A percentile compares a stretch with the other conserved stretches of the same genome.
Conservation (phyloP, 2,797 vertebrate genomes). For the Ctenochaetus hawaiiensis region DNA sequence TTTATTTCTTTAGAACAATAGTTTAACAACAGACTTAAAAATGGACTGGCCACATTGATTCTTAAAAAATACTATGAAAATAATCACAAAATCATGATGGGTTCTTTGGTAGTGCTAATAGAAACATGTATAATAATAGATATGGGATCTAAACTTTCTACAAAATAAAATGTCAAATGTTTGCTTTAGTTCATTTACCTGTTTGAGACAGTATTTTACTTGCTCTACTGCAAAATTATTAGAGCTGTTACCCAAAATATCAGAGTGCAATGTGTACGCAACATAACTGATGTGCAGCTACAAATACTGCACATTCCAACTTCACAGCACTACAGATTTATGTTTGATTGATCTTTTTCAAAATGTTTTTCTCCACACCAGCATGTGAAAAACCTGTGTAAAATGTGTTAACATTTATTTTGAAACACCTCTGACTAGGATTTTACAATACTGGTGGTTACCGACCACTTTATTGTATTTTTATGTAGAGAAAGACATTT, state of each 20-base stretch:
- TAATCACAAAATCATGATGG: conserved; percentile 12
- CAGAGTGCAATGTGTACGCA: conserved; percentile 20
- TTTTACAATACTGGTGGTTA: conserved; percentile 6
- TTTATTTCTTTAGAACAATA: conserved; percentile 13
- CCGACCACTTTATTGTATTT: conserved; percentile 56
- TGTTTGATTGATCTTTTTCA: conserved; percentile 21
- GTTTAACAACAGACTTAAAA: conserved; percentile 18
- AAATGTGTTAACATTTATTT: conserved; percentile 9
- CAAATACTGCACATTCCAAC: conserved; percentile 17
- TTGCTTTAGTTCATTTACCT: conserved; percentile 16
- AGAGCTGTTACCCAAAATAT: conserved; percentile 5
- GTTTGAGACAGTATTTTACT: not conserved
- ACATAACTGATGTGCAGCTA: conserved; percentile 16
- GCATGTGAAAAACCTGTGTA: conserved; percentile 11
- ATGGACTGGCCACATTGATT: conserved; percentile 1
- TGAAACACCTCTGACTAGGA: conserved; percentile 19
- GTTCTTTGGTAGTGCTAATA: not conserved
- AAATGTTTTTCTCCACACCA: conserved; percentile 27
- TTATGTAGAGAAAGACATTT: conserved; percentile 48
- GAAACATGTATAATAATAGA: conserved; percentile 21
- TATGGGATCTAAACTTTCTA: not conserved
- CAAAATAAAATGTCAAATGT: conserved; percentile 6
- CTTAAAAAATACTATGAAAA: not conserved
- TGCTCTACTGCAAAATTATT: conserved; percentile 13
- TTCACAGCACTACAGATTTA: conserved; percentile 35